A percentile compares a stretch with the other conserved stretches of the same genome.
Evolutionary conservation across 2,888 invertebrate species (phyloP).

Genomic region (Gryllus longicercus): DNA sequence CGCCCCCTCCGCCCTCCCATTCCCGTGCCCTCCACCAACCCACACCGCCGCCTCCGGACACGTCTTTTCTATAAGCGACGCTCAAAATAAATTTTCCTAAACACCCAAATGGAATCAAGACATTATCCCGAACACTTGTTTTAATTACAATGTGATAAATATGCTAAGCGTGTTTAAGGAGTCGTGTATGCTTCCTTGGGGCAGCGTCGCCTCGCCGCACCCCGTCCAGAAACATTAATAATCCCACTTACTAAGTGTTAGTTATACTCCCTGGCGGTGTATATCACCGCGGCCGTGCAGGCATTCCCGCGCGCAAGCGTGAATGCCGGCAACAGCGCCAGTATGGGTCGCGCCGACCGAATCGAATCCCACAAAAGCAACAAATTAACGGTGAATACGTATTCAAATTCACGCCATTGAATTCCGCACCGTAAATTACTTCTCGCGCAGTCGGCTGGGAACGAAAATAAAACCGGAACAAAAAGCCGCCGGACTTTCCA

Average conservation of each 20-base stretch:
- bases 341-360: not conserved
- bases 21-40: not conserved
- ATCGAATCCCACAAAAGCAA: not conserved
- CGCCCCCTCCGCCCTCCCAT: too few species aligned
- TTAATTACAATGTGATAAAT: slow-evolving; percentile 17
- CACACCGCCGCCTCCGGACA: not conserved
- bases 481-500: not conserved
- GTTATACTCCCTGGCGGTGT: not conserved
- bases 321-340: not conserved
- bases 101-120: slow-evolving; percentile 17
- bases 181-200: not conserved
- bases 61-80: slow-evolving; percentile 7
- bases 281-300: not conserved
- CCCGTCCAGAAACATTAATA: slow-evolving; percentile 2
- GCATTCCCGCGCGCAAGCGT: not conserved
- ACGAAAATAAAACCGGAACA: too few species aligned
- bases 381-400: not conserved
- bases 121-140: slow-evolving; percentile 17
- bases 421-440: slow-evolving; percentile 9
- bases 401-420: slow-evolving; percentile 8
- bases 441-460: not conserved
- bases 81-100: slow-evolving; percentile 7
- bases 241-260: slow-evolving; percentile 17
- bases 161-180: slow-evolving; percentile 17
- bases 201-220: not conserved